Evolutionary conservation across 2,113 vertebrate species (phyloP).

Genomic region (Perca schrenkii): DNA sequence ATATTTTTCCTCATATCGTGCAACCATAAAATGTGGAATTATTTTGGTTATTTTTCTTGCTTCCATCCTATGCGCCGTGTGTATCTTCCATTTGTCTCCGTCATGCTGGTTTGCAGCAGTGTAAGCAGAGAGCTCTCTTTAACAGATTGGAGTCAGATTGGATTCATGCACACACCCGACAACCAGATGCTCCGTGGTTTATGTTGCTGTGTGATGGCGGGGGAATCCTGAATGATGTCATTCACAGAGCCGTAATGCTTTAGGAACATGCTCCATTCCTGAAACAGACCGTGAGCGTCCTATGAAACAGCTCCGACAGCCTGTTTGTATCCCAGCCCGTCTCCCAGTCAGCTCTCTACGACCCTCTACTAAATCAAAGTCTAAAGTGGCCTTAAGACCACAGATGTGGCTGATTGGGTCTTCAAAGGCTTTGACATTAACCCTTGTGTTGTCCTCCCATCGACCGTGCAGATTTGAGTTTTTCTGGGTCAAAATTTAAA

Average conservation of each 20-base stretch:
- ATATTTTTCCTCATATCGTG: too few relatives aligned
- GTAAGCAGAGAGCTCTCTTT: constrained; percentile 1
- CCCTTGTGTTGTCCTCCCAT: too few relatives aligned
- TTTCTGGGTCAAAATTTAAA: too few relatives aligned
- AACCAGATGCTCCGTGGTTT: constrained; percentile 47
- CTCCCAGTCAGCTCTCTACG: background rate
- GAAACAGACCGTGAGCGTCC: constrained; percentile 17
- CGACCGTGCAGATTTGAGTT: too few relatives aligned
- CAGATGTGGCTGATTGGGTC: constrained; percentile 59
- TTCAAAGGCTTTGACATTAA: constrained; percentile 70
- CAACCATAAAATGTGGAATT: background rate
- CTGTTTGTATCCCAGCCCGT: background rate
- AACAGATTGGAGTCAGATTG: constrained; percentile 38
- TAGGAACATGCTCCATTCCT: constrained; percentile 23
- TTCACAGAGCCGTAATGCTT: constrained; percentile 30
- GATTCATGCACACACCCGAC: constrained; percentile 24
- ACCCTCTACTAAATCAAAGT: constrained; percentile 30
- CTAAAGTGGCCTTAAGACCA: constrained; percentile 46
- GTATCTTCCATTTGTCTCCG: background rate
- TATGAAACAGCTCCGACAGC: constrained; percentile 15
- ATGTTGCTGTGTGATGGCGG: constrained; percentile 24
- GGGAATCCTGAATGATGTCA: constrained; percentile 43
- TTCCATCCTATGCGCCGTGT: background rate
- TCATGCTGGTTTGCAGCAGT: constrained; percentile 13
- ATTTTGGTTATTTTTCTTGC: background rate